Conservation (phyloP, 2,888 invertebrate species). For the Dryadula phaetusa region DNA sequence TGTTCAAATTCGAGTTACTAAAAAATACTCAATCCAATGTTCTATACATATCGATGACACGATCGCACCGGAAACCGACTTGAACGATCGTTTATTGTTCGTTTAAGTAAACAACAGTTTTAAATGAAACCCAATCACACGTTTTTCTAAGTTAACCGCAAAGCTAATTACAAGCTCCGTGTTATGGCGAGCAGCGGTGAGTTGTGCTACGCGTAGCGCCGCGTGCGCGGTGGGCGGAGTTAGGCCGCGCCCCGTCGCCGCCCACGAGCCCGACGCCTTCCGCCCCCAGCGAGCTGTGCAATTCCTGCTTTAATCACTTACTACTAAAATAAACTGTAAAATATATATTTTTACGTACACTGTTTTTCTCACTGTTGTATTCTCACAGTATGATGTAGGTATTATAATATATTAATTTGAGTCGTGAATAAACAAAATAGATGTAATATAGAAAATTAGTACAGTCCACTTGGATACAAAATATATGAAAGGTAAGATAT, state of each 20-base stretch:
- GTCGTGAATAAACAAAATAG: too few relatives aligned
- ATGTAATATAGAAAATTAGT: too few relatives aligned
- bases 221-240: conserved; percentile 24
- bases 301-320: too few relatives aligned
- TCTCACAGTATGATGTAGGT: too few relatives aligned
- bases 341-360: not conserved
- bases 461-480: too few relatives aligned
- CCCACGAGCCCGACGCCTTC: not conserved
- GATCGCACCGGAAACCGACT: not conserved
- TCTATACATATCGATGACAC: conserved; percentile 1
- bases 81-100: not conserved
- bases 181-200: not conserved
- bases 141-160: not conserved
- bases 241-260: conserved; percentile 1
- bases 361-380: too few relatives aligned
- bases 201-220: conserved; percentile 11
- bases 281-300: too few relatives aligned
- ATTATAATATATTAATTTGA: too few relatives aligned
- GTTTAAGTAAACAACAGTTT: not conserved
- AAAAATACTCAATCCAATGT: not conserved
- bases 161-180: not conserved
- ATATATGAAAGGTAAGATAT: too few relatives aligned
- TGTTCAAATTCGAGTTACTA: not conserved
- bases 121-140: not conserved
- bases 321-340: not conserved